Percentiles rank a stretch among this genome's conserved stretches.
These are phyloP conservation scores for Calidris pugnax DNA, from an alignment of 2,113 vertebrate species.

Conservation along the genomic window DNA sequence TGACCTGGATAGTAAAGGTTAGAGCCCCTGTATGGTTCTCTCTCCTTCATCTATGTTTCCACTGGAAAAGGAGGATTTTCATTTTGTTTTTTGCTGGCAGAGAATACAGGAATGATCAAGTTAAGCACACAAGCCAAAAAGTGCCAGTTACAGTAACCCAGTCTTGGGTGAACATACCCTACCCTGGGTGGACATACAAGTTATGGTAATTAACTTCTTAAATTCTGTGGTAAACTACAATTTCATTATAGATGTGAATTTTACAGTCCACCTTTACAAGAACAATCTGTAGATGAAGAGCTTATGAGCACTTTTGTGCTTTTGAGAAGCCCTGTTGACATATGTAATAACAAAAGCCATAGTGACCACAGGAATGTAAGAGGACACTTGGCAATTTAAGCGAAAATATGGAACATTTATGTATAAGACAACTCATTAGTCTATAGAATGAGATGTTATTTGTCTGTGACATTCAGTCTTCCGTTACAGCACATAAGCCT, in stretches of 20 bases:
- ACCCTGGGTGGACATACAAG: accelerated
- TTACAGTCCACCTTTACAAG: neutral
- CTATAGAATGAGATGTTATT: neutral
- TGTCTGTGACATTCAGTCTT: neutral
- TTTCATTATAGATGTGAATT: neutral
- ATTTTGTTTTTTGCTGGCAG: neutral
- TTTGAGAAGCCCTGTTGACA: neutral
- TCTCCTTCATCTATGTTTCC: neutral
- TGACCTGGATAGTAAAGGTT: neutral
- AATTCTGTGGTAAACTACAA: neutral
- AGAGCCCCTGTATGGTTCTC: neutral
- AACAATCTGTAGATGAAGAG: neutral
- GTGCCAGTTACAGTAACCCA: neutral
- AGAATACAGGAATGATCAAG: neutral
- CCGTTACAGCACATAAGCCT: neutral
- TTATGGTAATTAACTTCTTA: neutral
- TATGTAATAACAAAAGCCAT: neutral
- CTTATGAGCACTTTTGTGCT: neutral
- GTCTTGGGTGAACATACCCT: neutral
- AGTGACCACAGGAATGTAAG: neutral
- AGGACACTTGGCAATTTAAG: neutral
- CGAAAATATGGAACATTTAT: neutral
- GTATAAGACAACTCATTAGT: neutral
- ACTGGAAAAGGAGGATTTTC: neutral
- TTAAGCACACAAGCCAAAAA: neutral